Evolutionary conservation across 2,797 vertebrate genomes (phyloP).

Genomic region (Alosa sapidissima): DNA sequence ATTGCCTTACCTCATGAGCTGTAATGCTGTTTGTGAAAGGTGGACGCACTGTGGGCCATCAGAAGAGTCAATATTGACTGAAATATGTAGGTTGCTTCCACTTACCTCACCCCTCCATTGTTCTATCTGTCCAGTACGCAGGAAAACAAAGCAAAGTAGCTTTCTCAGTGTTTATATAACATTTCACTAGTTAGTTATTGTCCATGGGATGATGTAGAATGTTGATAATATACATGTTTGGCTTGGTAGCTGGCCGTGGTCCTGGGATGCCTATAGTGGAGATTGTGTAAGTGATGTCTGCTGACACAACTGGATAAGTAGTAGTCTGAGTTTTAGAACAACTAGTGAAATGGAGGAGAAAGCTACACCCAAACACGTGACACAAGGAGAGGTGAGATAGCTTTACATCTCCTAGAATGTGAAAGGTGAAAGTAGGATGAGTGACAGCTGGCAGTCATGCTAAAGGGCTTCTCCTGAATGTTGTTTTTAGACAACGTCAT

Average conservation of each 20-base stretch:
- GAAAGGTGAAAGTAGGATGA: not conserved
- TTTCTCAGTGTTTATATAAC: too few relatives aligned
- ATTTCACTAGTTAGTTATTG: too few relatives aligned
- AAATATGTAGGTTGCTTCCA: not conserved
- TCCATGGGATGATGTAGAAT: not conserved
- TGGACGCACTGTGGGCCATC: not conserved
- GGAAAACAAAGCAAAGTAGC: not conserved
- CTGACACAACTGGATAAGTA: not conserved
- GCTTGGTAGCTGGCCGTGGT: not conserved
- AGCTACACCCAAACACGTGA: too few relatives aligned
- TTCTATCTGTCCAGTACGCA: not conserved
- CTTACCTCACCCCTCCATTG: not conserved
- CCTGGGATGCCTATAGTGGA: not conserved
- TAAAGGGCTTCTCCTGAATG: not conserved
- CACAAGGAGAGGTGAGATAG: too few relatives aligned
- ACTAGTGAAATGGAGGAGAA: not conserved
- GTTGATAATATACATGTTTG: not conserved
- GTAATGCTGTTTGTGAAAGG: not conserved
- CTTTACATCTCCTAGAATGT: not conserved
- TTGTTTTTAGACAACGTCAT: not conserved
- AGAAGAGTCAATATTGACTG: slow-evolving; percentile 21
- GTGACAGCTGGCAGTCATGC: not conserved
- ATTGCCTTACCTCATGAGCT: not conserved
- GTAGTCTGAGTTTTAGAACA: too few relatives aligned
- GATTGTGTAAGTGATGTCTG: not conserved